These are phyloP conservation scores for Drosophila gaucha DNA, from an alignment of 2,888 invertebrate species.

Conservation along the genomic window DNA sequence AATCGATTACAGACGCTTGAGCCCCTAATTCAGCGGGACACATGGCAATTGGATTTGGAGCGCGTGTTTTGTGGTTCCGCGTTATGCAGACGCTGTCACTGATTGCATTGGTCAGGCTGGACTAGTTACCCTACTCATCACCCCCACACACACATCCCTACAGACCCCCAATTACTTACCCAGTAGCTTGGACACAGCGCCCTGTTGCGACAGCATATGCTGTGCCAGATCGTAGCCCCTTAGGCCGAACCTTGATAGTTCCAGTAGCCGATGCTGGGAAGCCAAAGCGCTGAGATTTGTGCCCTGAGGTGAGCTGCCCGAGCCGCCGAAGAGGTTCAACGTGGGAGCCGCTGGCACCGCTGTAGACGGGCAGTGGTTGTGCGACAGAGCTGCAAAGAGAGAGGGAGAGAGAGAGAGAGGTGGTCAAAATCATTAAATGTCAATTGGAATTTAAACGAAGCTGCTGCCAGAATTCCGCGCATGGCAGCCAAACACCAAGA, in stretches of 20 bases:
- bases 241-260: constrained; percentile 92
- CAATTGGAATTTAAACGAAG: constrained; percentile 84
- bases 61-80: constrained; percentile 71
- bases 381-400: constrained; percentile 57
- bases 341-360: constrained; percentile 76
- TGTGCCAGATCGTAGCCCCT: constrained; percentile 96
- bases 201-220: constrained; percentile 95
- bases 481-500: constrained; percentile 75
- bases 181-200: constrained; percentile 94
- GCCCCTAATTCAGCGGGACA: constrained; percentile 64
- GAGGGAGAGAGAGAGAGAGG: constrained; percentile 2
- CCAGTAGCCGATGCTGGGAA: constrained; percentile 92
- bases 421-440: constrained; percentile 73
- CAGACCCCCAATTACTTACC: constrained; percentile 88
- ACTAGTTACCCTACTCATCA: constrained; percentile 15
- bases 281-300: constrained; percentile 88
- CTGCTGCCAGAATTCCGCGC: constrained; percentile 82
- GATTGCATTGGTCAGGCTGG: constrained; percentile 68
- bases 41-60: constrained; percentile 77
- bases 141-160: neutral
- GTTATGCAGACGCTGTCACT: constrained; percentile 47
- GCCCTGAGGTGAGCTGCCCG: constrained; percentile 25
- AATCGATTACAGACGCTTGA: constrained; percentile 75
- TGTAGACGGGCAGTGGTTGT: constrained; percentile 57
- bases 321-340: constrained; percentile 78